phyloP scores from a whole-genome alignment of 2,797 vertebrate species.

The Tinamus major region DNA sequence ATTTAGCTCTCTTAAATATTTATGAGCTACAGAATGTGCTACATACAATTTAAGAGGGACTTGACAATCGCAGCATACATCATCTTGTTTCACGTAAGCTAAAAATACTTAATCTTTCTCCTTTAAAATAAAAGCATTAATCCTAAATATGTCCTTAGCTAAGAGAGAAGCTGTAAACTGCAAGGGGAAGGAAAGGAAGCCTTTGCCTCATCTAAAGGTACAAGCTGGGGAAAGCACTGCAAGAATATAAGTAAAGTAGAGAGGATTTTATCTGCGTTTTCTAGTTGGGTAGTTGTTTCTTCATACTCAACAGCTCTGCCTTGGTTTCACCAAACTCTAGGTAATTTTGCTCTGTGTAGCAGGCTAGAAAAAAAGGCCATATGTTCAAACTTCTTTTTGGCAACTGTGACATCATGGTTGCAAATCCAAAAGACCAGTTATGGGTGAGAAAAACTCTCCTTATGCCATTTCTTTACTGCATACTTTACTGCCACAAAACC shows the following conservation, averaged over 20 bases:
- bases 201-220: neutral
- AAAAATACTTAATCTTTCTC: constrained; percentile 73
- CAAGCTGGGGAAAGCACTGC: neutral
- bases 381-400: neutral
- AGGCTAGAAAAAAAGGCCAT: neutral
- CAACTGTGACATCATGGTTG: neutral
- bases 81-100: constrained; percentile 72
- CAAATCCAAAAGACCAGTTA: neutral
- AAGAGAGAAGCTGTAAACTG: constrained; percentile 41
- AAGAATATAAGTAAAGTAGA: neutral
- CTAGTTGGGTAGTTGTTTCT: neutral
- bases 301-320: neutral
- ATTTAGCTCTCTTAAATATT: constrained; percentile 83
- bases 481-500: neutral
- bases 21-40: constrained; percentile 77
- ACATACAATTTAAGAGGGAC: constrained; percentile 78
- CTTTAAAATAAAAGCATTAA: constrained; percentile 73
- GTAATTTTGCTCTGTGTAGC: neutral
- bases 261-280: neutral
- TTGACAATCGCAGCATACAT: constrained; percentile 78
- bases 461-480: neutral
- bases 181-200: neutral
- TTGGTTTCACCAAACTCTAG: neutral
- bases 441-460: neutral
- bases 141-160: constrained; percentile 45